phyloP scores from a whole-genome alignment of 2,113 vertebrate genomes.

The Grus americana region DNA sequence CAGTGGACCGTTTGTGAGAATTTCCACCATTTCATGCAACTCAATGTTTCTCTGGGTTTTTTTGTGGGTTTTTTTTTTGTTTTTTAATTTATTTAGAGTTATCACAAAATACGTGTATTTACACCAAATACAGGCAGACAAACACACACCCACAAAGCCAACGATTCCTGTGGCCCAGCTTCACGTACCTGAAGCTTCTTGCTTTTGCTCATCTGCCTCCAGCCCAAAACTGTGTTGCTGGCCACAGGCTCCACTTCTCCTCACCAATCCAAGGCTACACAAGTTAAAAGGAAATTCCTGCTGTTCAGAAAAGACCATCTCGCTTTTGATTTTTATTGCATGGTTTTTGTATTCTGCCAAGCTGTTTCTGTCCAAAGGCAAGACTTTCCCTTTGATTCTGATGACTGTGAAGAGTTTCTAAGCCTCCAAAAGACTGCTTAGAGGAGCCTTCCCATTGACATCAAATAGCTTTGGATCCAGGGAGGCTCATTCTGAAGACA shows the following conservation, averaged over 20 bases:
- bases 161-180: not conserved
- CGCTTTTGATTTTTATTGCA: slow-evolving; percentile 1
- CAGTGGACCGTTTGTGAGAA: not conserved
- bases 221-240: not conserved
- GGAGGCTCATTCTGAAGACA: not conserved
- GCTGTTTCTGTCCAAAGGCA: slow-evolving; percentile 23
- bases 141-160: not conserved
- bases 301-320: not conserved
- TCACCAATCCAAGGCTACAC: not conserved
- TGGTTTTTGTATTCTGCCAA: not conserved
- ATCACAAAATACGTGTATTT: not conserved
- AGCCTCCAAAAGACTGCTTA: slow-evolving; percentile 33
- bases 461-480: slow-evolving; percentile 4
- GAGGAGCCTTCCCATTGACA: slow-evolving; percentile 25
- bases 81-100: not conserved
- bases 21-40: not conserved
- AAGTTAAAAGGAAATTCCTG: not conserved
- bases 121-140: not conserved
- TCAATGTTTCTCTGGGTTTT: not conserved
- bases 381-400: slow-evolving; percentile 21
- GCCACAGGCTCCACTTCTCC: not conserved
- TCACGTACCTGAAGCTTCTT: not conserved
- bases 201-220: not conserved
- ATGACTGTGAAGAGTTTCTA: slow-evolving; percentile 13
- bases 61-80: too few relatives aligned